Conservation (phyloP, 2,113 vertebrate genomes). For the Scolopax mira region DNA sequence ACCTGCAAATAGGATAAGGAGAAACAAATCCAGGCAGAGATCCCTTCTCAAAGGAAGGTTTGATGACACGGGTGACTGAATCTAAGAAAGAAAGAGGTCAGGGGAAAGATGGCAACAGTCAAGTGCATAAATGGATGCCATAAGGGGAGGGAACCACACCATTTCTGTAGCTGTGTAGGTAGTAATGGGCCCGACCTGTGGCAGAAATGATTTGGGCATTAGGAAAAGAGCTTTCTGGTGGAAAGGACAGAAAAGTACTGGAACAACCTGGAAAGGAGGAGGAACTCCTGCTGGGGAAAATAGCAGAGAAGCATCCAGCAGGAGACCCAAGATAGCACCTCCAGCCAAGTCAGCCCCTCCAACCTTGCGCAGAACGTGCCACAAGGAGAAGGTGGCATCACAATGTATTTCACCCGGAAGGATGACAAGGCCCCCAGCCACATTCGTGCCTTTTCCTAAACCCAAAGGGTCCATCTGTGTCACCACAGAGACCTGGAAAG, state of each 20-base stretch:
- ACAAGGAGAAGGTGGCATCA: not conserved
- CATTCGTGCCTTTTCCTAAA: not conserved
- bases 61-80: not conserved
- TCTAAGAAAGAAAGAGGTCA: not conserved
- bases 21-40: not conserved
- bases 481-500: not conserved
- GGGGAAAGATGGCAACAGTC: not conserved
- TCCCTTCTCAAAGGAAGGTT: not conserved
- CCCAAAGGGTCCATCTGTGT: not conserved
- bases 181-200: rapidly evolving
- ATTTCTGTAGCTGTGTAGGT: not conserved
- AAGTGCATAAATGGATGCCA: not conserved
- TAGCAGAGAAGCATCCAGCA: not conserved
- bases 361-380: not conserved
- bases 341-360: not conserved
- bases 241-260: not conserved
- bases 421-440: not conserved
- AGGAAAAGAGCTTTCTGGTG: not conserved
- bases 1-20: not conserved
- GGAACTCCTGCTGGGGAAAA: not conserved
- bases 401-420: not conserved
- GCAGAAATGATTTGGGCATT: not conserved
- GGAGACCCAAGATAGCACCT: not conserved
- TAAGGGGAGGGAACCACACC: not conserved
- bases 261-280: not conserved